Base-by-base conservation (phyloP, 2,797 vertebrate genomes). In the Sebastes itinus region DNA sequence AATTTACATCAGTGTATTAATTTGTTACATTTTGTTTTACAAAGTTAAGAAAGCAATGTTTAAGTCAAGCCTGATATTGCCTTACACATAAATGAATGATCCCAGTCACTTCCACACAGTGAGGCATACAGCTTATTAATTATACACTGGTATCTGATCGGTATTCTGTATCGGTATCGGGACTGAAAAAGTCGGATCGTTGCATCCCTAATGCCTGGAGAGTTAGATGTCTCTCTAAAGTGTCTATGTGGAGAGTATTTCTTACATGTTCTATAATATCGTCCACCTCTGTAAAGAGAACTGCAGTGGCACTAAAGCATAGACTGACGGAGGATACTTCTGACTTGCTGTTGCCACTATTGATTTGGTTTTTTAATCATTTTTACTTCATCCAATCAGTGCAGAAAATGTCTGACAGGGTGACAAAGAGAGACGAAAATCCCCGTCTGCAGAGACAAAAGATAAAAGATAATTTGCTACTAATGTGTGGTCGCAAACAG, bases 351-450 rank as follows among this genome's bases (percentile, higher is more conserved):
- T 35, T 18, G 30, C 22, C 52, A 69, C 55, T n/a, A 68, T 6
- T 23, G 67, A 78, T 64, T 67, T 54, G 46, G 35, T 56, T 83
- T 81, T 81, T 76, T 35, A 71, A 64, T 62, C 1, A 16, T 72
- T 72, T 79, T 78, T 13, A 35, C 60, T 83, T 78, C 13, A 74
- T 76, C 38, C 22, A 69, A 23, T 35, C 9, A 23, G 23, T 28
- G 69, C 49, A 81, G 63, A 76, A 64, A 72, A 30, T 25, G n/a
- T 72, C 66, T 56, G 46, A 73, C 22, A 42, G 72, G 20, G 20
- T 42, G 69, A 46, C 27, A 58, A n/a, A 58, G 23, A 60, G 38
- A 72, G 56, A 60, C 7, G 56, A 30, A 49, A 33, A 73, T n/a
- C 35, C 65, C 65, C 8, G 73, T 74, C 72, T 42, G 35, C 49